phyloP scores from a whole-genome alignment of 2,113 vertebrate species.

The Phalacrocorax brasilianus region DNA sequence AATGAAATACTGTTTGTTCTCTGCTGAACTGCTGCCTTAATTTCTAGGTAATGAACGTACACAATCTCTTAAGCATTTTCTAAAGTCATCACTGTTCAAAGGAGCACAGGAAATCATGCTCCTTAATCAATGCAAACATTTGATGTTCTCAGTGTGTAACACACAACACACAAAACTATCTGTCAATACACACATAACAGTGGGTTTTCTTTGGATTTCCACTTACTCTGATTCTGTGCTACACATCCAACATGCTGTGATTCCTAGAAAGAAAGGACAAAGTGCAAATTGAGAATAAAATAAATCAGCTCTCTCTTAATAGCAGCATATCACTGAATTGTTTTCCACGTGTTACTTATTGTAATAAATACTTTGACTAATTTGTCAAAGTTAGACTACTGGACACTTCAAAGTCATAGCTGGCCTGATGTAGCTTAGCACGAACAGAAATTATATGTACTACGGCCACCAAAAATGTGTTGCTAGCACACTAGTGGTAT shows the following conservation, averaged over 20 bases:
- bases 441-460: rapidly evolving
- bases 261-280: constrained; percentile 74
- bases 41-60: not conserved
- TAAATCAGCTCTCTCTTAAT: not conserved
- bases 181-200: not conserved
- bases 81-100: not conserved
- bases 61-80: not conserved
- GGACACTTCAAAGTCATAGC: too few species aligned
- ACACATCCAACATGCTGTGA: constrained; percentile 68
- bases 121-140: not conserved
- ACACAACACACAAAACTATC: not conserved
- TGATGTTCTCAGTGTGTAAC: rapidly evolving
- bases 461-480: not conserved
- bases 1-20: not conserved
- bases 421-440: not conserved
- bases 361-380: not conserved
- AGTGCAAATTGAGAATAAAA: not conserved
- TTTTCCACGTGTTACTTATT: not conserved
- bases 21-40: not conserved
- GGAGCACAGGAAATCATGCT: not conserved
- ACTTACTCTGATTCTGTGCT: constrained; percentile 87
- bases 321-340: rapidly evolving
- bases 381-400: not conserved
- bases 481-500: not conserved
- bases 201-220: not conserved